phyloP scores from a whole-genome alignment of 2,113 vertebrate genomes.

The Cyprichromis sp. region DNA sequence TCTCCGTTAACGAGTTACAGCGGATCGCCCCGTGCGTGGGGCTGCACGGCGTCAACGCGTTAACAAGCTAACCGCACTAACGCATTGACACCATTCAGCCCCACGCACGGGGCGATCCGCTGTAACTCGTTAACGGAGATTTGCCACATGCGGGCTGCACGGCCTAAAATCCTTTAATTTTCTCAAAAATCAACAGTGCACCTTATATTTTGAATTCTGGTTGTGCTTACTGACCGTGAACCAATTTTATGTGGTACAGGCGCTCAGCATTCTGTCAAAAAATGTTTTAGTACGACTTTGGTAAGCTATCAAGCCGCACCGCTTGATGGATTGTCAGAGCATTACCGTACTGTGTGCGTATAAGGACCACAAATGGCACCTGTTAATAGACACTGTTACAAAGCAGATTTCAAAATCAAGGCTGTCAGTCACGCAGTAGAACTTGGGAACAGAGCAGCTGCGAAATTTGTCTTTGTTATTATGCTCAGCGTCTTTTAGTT shows the following conservation, averaged over 20 bases:
- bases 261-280: not conserved
- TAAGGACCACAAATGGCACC: not conserved
- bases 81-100: not conserved
- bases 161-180: not conserved
- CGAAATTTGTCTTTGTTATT: rapidly evolving
- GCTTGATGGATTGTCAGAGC: not conserved
- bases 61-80: not conserved
- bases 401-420: not conserved
- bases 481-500: not conserved
- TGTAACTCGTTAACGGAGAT: too few species aligned
- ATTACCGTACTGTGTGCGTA: not conserved
- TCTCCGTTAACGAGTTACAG: not conserved
- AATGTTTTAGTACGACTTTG: not conserved
- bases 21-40: not conserved
- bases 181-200: not conserved
- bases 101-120: not conserved
- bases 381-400: not conserved
- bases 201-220: not conserved
- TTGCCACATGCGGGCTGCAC: not conserved
- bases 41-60: not conserved
- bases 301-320: not conserved
- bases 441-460: not conserved
- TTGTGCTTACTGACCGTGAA: not conserved
- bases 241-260: not conserved
- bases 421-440: not conserved